These are phyloP conservation scores for mouse (Mus musculus) DNA, from an alignment of 2,113 vertebrate species.

Conservation along the genomic window DNA sequence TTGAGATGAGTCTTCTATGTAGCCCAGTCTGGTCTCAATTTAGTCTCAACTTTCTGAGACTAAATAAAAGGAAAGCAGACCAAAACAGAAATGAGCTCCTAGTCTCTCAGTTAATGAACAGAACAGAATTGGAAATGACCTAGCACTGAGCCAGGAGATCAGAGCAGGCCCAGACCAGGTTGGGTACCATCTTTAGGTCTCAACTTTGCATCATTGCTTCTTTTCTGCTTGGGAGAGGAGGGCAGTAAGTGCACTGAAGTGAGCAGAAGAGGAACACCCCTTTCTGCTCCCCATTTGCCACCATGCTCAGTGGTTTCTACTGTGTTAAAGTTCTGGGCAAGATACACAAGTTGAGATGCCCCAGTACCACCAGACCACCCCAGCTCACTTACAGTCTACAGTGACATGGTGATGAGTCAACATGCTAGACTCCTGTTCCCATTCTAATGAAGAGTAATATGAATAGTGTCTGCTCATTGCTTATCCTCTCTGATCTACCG, in stretches of 20 bases:
- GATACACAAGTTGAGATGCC: background rate
- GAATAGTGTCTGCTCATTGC: background rate
- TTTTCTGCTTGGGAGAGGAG: background rate
- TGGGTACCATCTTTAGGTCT: background rate
- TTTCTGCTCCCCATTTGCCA: background rate
- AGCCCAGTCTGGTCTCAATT: background rate
- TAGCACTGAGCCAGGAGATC: background rate
- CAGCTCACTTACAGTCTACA: background rate
- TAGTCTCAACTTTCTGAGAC: background rate
- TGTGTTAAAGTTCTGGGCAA: background rate
- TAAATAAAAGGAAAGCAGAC: background rate
- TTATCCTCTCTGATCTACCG: background rate
- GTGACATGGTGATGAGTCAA: background rate
- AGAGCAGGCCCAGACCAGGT: background rate
- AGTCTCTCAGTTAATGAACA: background rate
- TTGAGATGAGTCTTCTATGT: background rate
- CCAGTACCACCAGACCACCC: background rate
- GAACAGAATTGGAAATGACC: background rate
- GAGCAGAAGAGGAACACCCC: background rate
- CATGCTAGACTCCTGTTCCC: no score
- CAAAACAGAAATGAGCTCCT: background rate
- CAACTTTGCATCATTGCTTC: background rate
- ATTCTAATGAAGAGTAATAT: background rate
- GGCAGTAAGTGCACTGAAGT: no score
- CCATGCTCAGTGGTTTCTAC: background rate